Conservation (phyloP, 2,113 vertebrate genomes). For the Mesocricetus auratus region DNA sequence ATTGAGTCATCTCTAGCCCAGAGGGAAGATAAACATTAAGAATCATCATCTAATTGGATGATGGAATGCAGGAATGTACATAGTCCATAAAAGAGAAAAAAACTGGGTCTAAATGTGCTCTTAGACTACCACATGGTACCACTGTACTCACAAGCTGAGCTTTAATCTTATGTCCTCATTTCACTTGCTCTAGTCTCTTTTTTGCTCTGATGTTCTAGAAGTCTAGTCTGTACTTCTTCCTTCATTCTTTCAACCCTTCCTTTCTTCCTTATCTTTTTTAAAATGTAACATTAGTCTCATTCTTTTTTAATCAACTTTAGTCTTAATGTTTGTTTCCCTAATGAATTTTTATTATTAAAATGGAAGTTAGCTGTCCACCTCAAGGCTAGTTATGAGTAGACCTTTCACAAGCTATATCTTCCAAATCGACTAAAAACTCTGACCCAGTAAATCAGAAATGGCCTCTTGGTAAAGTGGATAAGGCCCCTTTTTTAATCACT, state of each 20-base stretch:
- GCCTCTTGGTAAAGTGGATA: not conserved
- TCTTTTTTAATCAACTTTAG: not conserved
- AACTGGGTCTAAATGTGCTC: not conserved
- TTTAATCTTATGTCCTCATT: not conserved
- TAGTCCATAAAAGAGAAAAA: not conserved
- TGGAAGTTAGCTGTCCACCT: not conserved
- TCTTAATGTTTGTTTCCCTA: not conserved
- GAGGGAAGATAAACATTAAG: not conserved
- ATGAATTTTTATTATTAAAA: not conserved
- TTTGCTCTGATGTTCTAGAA: not conserved
- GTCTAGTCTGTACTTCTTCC: not conserved
- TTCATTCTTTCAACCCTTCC: fast-evolving
- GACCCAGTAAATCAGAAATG: not conserved
- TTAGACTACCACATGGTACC: not conserved
- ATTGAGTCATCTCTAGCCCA: not conserved
- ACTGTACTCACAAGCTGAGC: not conserved
- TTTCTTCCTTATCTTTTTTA: not conserved
- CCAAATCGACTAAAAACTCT: not conserved
- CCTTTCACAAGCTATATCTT: not conserved
- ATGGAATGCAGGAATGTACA: not conserved
- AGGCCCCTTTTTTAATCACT: not conserved
- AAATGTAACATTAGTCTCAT: not conserved
- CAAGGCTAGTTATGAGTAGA: not conserved
- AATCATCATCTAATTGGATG: not conserved
- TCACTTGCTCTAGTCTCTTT: not conserved